phyloP scores from a whole-genome alignment of 1,140 invertebrate species.

The Tribolium castaneum region DNA sequence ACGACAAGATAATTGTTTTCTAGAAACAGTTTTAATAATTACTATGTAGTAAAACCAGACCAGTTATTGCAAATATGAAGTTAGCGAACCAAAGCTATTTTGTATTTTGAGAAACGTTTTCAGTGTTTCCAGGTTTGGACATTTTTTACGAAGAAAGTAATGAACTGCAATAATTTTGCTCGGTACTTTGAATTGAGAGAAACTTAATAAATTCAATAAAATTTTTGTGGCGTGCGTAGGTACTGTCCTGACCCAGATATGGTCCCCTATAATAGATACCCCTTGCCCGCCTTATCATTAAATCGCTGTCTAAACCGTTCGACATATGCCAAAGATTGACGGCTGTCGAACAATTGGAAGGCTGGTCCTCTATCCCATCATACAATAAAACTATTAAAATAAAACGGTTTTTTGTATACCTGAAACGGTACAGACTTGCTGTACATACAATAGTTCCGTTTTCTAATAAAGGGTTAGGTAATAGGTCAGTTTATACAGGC shows the following conservation, averaged over 20 bases:
- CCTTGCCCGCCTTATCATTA: conserved; percentile 10
- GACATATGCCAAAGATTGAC: conserved; percentile 19
- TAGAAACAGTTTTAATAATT: too few relatives aligned
- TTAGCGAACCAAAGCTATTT: too few relatives aligned
- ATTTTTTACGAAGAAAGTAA: too few relatives aligned
- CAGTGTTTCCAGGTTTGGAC: too few relatives aligned
- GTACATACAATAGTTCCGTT: conserved; percentile 26
- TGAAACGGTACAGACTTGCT: conserved; percentile 1
- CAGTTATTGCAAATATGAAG: too few relatives aligned
- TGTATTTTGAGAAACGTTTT: too few relatives aligned
- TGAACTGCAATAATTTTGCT: too few relatives aligned
- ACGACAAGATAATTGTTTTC: too few relatives aligned
- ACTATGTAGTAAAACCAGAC: too few relatives aligned
- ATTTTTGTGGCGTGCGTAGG: not conserved
- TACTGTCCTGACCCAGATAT: conserved; percentile 7
- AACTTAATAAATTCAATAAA: not conserved
- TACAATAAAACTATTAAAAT: conserved; percentile 30
- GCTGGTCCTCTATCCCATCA: conserved; percentile 8
- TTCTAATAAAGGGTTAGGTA: conserved; percentile 29
- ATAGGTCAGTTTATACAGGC: conserved; percentile 26
- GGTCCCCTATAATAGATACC: not conserved
- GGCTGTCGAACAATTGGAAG: conserved; percentile 12
- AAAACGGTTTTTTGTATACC: conserved; percentile 29
- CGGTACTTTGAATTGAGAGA: too few relatives aligned
- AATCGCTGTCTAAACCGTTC: conserved; percentile 8